Base-by-base conservation (phyloP, 2,888 invertebrate genomes). In the Bursaphelenchus okinawaensis region DNA sequence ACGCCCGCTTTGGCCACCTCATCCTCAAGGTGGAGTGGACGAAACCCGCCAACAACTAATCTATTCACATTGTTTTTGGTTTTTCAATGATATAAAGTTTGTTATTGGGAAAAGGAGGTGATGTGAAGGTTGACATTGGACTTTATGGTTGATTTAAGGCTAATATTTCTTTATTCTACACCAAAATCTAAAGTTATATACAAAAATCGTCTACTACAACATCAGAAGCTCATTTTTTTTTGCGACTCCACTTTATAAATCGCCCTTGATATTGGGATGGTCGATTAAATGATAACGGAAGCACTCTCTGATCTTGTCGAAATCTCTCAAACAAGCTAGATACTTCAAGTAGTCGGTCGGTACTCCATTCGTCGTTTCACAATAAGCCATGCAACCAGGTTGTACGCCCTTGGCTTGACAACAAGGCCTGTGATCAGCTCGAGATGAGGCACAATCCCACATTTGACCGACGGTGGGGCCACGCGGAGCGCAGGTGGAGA, bases 21-120 rank as follows among this genome's bases (percentile, higher is more conserved):
- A 98, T 98, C 84, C 87, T 98, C 62, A 92, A 89, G 84, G 98
- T 95, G 55, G 81, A 81, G 67, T 81, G 78, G 78, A 77, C 81
- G 12, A 77, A 76, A 71, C 68, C 69, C 12, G 40, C 52, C 20
- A 66, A 69, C 54, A 55, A 57, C 28, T 63, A 50, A 62, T 1
- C 19, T 55, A 8, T 19, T 27, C 27, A 24, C 26, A 1, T n/a
- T 56, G 24, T 62, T 55, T 24, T 59, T 62, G 40, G n/a, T 40
- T 1, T n/a, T 40, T 16, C n/a, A 40, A 40, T 16, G 3, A 40
- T n/a, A n/a, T n/a, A n/a, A n/a, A n/a, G n/a, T n/a, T n/a, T n/a
- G n/a, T n/a, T n/a, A n/a, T n/a, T n/a, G n/a, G n/a, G n/a, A n/a
- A n/a, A n/a, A n/a, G n/a, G n/a, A n/a, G n/a, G n/a, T n/a, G n/a